A percentile compares a stretch with the other conserved stretches of the same genome.
Conservation (phyloP, 2,113 vertebrate genomes). For the Eulemur macaco region DNA sequence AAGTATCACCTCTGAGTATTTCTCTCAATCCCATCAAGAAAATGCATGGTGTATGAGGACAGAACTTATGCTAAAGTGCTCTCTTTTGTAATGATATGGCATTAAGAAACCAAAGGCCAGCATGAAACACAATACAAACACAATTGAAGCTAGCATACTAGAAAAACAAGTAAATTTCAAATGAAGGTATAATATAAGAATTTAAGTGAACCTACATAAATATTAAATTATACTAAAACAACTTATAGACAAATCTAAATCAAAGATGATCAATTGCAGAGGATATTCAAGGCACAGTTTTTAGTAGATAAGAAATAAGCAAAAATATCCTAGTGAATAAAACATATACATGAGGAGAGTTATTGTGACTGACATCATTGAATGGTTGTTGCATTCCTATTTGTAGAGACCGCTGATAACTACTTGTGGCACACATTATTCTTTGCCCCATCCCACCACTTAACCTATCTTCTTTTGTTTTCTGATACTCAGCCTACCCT, state of each 20-base stretch:
- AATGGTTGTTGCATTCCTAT: neutral
- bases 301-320: neutral
- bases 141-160: neutral
- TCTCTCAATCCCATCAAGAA: neutral
- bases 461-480: neutral
- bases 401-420: neutral
- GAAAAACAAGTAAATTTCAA: neutral
- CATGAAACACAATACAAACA: neutral
- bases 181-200: neutral
- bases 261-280: neutral
- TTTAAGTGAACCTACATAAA: neutral
- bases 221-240: neutral
- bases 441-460: neutral
- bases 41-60: neutral
- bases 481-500: neutral
- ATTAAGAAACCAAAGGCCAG: neutral
- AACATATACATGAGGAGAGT: neutral
- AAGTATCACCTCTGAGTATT: neutral
- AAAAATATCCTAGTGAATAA: neutral
- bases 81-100: neutral
- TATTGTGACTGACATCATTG: neutral
- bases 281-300: neutral
- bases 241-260: neutral
- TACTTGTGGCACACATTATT: neutral
- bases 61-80: neutral